Base-by-base conservation (phyloP, 2,797 vertebrate species). In the Eurystomus glaucurus region DNA sequence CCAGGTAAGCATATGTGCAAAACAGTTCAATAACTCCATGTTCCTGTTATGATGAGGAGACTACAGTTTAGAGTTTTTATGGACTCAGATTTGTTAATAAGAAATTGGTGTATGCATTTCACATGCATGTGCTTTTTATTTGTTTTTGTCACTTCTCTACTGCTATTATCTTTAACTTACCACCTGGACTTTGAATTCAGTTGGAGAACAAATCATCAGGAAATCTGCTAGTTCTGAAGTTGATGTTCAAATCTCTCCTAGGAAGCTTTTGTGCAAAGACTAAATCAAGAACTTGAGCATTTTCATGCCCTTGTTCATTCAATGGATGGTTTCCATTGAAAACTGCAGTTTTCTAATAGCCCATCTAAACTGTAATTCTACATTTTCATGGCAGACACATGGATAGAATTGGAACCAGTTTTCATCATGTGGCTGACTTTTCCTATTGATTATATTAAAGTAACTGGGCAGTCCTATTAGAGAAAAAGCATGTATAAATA, bases 401-500 rank as follows among this genome's bases (percentile, higher is more conserved):
- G 46, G 39, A 20, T 83, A 89, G 60, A 96, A 93, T 21, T 65
- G 81, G 51, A 79, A 51, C 11, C 66, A 94, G 65, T 93, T 96
- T 96, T 96, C 87, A 89, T 95, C 54, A 93, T 75, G 58, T 74
- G 33, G 31, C 31, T 94, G 65, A 90, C 55, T 94, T 92, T 83
- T 96, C 20, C 62, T 92, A 93, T 92, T 90, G 93, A 96, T 97
- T 86, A 65, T 57, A 92, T 95, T 97, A 97, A 97, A 97, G 91
- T 96, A 94, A 92, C 72, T 35, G 28, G 87, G 91, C 62, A 96
- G 79, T 91, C 39, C 18, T 95, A 96, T 96, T 98, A 93, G 48
- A 92, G 92, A 91, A 97, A 91, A 97, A 89, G 60, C 57, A 74
- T 79, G 76, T 93, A 96, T 94, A 94, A 98, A 98, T 94, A 94